A percentile compares a stretch with the other conserved stretches of the same genome.
Evolutionary conservation across 1,140 invertebrate species (phyloP).

Genomic region (Lordiphosa collinella): DNA sequence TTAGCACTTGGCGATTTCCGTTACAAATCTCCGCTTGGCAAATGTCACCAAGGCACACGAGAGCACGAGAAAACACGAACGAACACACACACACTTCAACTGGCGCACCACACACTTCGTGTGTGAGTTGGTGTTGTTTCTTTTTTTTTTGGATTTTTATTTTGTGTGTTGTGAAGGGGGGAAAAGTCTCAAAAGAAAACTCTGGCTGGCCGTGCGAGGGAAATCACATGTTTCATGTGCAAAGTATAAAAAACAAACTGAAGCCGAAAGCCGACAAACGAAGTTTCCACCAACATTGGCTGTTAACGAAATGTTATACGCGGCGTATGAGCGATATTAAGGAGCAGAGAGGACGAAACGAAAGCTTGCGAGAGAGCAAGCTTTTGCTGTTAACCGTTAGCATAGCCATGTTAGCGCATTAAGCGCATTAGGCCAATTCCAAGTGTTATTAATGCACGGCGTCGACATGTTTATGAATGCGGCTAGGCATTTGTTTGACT

Average conservation of each 20-base stretch:
- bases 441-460: conserved; percentile 37
- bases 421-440: conserved; percentile 20
- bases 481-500: conserved; percentile 11
- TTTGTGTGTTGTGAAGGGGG: conserved; percentile 2
- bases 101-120: not conserved
- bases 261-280: conserved; percentile 31
- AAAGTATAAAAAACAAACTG: conserved; percentile 76
- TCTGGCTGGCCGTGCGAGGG: conserved; percentile 52
- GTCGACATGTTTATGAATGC: conserved; percentile 42
- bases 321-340: no score
- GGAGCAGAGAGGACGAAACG: no score
- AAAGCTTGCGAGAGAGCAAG: no score
- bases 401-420: no score
- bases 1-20: conserved; percentile 29
- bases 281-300: not conserved
- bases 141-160: no score
- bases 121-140: conserved; percentile 11
- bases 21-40: conserved; percentile 32
- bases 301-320: no score
- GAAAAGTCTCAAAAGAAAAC: conserved; percentile 61
- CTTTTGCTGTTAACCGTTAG: no score
- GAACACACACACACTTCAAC: conserved; percentile 17
- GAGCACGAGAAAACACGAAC: conserved; percentile 25
- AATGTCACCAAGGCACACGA: conserved; percentile 32
- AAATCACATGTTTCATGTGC: conserved; percentile 77